Evolutionary conservation across 1,140 invertebrate genomes (phyloP).

Genomic region (Caenorhabditis tropicalis): DNA sequence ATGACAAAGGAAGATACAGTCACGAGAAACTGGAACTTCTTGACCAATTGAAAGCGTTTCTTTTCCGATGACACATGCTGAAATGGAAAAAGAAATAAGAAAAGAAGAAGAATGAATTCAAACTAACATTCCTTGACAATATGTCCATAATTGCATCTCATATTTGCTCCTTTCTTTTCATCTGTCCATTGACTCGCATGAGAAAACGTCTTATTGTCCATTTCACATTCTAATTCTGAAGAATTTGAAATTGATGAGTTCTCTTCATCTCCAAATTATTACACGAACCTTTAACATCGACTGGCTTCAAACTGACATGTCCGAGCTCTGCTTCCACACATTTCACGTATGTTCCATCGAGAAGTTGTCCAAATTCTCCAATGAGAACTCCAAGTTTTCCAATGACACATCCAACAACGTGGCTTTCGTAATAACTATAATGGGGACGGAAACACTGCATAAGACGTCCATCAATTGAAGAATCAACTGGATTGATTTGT

Average conservation of each 20-base stretch:
- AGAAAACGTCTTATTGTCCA: constrained; percentile 42
- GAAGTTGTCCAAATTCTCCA: constrained; percentile 44
- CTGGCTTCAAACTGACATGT: constrained; percentile 24
- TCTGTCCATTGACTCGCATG: constrained; percentile 41
- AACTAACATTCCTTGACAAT: constrained; percentile 38
- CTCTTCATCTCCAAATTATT: not conserved
- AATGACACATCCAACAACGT: constrained; percentile 51
- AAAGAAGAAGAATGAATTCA: not conserved
- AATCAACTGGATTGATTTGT: constrained; percentile 28
- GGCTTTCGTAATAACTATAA: constrained; percentile 50
- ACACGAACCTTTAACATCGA: constrained; percentile 25
- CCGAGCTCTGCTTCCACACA: constrained; percentile 44
- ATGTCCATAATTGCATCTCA: constrained; percentile 43
- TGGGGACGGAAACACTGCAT: constrained; percentile 56
- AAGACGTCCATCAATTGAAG: constrained; percentile 29
- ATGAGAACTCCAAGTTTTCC: constrained; percentile 47
- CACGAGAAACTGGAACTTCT: constrained; percentile 47
- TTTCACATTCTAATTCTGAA: constrained; percentile 45
- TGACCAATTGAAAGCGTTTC: constrained; percentile 43
- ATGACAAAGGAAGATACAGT: constrained; percentile 54
- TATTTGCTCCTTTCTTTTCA: constrained; percentile 4
- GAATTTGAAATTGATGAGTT: not conserved
- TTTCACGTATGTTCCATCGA: constrained; percentile 42
- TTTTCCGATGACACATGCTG: constrained; percentile 42
- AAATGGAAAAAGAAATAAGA: not conserved